Evolutionary conservation across 2,113 vertebrate species (phyloP).

Genomic region (Scomber japonicus): DNA sequence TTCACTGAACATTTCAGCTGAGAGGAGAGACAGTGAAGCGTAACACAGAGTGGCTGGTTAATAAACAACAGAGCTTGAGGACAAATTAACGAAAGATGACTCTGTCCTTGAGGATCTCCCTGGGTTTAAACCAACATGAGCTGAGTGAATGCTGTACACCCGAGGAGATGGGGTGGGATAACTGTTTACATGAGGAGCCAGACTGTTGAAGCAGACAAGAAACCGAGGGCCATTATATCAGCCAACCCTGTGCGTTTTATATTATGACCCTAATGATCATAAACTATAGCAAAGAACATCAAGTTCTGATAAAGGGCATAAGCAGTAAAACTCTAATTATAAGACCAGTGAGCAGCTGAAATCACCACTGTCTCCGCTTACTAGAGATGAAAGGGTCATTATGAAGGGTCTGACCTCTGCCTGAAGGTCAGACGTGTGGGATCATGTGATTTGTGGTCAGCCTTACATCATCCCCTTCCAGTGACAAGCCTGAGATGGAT

Average conservation of each 20-base stretch:
- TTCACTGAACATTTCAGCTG: background rate
- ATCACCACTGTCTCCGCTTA: background rate
- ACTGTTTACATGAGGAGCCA: slow-evolving; percentile 53
- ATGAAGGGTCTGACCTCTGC: slow-evolving; percentile 31
- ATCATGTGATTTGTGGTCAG: slow-evolving; percentile 55
- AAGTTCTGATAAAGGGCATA: background rate
- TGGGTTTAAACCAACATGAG: slow-evolving; percentile 44
- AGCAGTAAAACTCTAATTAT: slow-evolving; percentile 8
- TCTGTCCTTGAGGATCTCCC: slow-evolving; percentile 52
- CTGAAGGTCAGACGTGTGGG: slow-evolving; percentile 44
- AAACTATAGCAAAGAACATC: slow-evolving; percentile 23
- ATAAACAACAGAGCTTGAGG: slow-evolving; percentile 58
- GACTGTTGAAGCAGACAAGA: slow-evolving; percentile 25
- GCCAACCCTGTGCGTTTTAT: slow-evolving; percentile 3
- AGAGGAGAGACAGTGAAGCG: background rate
- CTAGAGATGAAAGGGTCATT: background rate
- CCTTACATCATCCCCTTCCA: slow-evolving; percentile 40
- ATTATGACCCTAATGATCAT: slow-evolving; percentile 31
- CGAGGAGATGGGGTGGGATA: slow-evolving; percentile 26
- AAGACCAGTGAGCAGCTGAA: slow-evolving; percentile 1
- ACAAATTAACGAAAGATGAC: slow-evolving; percentile 62
- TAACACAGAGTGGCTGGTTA: slow-evolving; percentile 44
- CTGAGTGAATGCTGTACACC: slow-evolving; percentile 25
- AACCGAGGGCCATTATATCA: slow-evolving; percentile 5
- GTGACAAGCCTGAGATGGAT: slow-evolving; percentile 24